Conservation (phyloP, 2,888 invertebrate genomes). For the Chaitophorus viminalis region DNA sequence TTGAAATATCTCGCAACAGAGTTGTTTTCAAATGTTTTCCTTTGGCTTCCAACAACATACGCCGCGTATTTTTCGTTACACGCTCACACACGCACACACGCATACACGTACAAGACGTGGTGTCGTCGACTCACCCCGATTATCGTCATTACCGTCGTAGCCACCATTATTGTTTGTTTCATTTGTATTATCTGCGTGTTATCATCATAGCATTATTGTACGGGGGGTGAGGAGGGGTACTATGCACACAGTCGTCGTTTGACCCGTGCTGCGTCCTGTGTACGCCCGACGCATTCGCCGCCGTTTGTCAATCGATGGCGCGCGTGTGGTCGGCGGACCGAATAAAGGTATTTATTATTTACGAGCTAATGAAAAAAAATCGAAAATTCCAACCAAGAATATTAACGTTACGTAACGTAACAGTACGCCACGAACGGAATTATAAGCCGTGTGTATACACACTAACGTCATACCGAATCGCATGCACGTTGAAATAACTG, state of each 20-base stretch:
- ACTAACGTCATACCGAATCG: too few species aligned
- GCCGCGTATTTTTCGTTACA: background rate
- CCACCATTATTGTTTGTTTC: background rate
- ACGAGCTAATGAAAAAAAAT: background rate
- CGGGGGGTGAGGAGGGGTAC: too few species aligned
- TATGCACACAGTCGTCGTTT: background rate
- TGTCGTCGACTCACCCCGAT: background rate
- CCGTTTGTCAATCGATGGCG: too few species aligned
- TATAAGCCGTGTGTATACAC: too few species aligned
- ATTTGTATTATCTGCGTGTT: background rate
- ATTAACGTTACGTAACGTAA: too few species aligned
- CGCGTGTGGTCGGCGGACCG: constrained; percentile 20
- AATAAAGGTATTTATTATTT: too few species aligned
- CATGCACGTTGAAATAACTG: background rate
- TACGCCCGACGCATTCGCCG: too few species aligned
- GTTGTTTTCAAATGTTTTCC: constrained; percentile 34
- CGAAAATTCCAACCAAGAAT: background rate
- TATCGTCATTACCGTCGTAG: background rate
- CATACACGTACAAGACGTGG: background rate
- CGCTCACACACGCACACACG: background rate
- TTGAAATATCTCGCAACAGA: constrained; percentile 27
- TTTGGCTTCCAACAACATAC: background rate
- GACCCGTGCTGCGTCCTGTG: too few species aligned
- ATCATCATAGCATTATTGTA: background rate
- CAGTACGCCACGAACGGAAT: too few species aligned